Evolutionary conservation across 1,140 invertebrate genomes (phyloP), one percentile per base, ranked within the genome.

Genomic region (Oryctes rhinoceros): DNA sequence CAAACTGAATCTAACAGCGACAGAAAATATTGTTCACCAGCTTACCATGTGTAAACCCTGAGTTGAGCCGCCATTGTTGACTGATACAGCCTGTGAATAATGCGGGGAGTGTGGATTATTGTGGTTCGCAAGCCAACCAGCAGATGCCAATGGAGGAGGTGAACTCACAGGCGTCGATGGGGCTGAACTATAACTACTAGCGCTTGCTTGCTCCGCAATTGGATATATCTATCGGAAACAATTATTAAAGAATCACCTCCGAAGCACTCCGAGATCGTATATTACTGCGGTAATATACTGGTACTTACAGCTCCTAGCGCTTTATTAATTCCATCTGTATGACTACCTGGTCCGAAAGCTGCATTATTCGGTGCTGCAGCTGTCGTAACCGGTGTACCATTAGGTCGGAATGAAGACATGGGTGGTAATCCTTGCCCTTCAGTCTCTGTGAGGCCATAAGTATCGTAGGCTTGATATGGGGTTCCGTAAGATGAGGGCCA

Each of bases 101-200:
- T 90, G 90, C 15, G 89, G 87, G 24, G 89, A 88, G 83, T 89
- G 90, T 49, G 90, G 88, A 79, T 86, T 86, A 82, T 85, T 87
- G 80, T 88, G 86, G 84, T 88, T 88, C 49, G 88, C 86, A 80
- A 90, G 87, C 90, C 90, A 91, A 47, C 87, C 88, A 39, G 90
- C 87, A 13, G 90, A 89, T 30, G 94, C 94, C 84, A 94, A 90
- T 78, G 94, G 96, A 79, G 94, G 95, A 67, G 96, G 95, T 80
- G 95, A 95, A 89, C 95, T 96, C 48, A 84, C 82, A 24, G 95
- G 95, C 48, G 95, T 96, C 83, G 94, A 93, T 83, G 96, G 96
- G 87, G 97, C 97, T 86, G 95, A 96, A 89, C 95, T 95, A 90
- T 96, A 98, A 91, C 96, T 97, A 88, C 94, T 96, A 87, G 94